Percentiles rank a stretch among this genome's conserved stretches.
Evolutionary conservation across 1,140 invertebrate genomes (phyloP).

Genomic region (Euwallacea similis): DNA sequence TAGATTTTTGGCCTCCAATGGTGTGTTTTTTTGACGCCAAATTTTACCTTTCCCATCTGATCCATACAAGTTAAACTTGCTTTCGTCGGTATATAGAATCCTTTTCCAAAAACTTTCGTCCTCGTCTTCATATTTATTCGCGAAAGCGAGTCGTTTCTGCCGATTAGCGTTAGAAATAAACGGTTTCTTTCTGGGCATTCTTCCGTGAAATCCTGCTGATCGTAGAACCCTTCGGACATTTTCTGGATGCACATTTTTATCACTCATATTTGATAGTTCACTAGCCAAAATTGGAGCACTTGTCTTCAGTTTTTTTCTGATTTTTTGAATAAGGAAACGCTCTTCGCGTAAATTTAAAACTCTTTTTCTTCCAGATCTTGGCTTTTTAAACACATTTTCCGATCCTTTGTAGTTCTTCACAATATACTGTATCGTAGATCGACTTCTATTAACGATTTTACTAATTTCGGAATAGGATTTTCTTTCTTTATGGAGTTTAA

Average conservation of each 20-base stretch:
- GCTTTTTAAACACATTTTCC: neutral
- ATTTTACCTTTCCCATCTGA: neutral
- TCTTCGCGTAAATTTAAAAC: constrained; percentile 1
- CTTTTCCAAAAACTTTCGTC: neutral
- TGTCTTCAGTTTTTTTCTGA: neutral
- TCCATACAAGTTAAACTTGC: neutral
- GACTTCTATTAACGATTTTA: constrained; percentile 3
- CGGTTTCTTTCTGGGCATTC: neutral
- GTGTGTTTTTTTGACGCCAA: neutral
- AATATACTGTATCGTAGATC: neutral
- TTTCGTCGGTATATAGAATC: neutral
- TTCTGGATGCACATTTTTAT: neutral
- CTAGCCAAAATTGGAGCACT: neutral
- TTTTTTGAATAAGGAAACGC: neutral
- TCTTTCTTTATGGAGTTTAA: neutral
- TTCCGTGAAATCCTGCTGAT: neutral
- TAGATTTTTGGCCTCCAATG: constrained; percentile 1
- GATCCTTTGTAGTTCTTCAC: neutral
- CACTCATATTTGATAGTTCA: neutral
- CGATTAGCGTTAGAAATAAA: neutral
- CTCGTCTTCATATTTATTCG: neutral
- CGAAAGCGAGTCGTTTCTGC: constrained; percentile 1
- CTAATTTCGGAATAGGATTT: constrained; percentile 2
- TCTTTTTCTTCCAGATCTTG: neutral
- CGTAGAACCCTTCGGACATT: neutral